phyloP scores from a whole-genome alignment of 2,888 invertebrate species.

The Pheosia gnoma region DNA sequence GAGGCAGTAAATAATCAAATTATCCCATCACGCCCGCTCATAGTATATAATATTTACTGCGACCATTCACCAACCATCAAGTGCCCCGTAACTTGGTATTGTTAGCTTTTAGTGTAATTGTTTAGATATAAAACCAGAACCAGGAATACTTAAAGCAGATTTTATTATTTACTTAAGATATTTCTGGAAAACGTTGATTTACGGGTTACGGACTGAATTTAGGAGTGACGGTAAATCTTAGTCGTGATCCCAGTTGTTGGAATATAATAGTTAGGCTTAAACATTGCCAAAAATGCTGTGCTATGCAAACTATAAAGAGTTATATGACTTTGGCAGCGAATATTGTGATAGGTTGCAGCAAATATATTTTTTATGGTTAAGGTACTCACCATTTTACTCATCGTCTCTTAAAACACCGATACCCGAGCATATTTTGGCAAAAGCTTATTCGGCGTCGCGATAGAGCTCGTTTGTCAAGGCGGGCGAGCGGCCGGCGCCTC shows the following conservation, averaged over 20 bases:
- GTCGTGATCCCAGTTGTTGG: too few species aligned
- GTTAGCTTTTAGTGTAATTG: slow-evolving; percentile 30
- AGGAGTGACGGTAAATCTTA: not conserved
- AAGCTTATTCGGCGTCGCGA: slow-evolving; percentile 58
- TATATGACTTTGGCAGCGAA: too few species aligned
- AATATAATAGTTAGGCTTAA: too few species aligned
- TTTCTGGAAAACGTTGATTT: not conserved
- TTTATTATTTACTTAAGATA: slow-evolving; percentile 13
- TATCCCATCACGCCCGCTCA: slow-evolving; percentile 28
- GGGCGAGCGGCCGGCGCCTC: slow-evolving; percentile 49
- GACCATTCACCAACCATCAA: slow-evolving; percentile 26
- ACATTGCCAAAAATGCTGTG: too few species aligned
- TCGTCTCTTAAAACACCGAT: not conserved
- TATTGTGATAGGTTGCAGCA: too few species aligned
- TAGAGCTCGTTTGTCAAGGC: slow-evolving; percentile 66
- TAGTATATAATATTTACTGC: slow-evolving; percentile 31
- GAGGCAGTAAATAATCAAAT: slow-evolving; percentile 32
- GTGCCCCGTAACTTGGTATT: slow-evolving; percentile 26
- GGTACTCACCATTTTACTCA: not conserved
- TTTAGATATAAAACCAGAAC: slow-evolving; percentile 26
- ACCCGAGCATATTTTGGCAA: slow-evolving; percentile 16
- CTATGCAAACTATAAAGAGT: too few species aligned
- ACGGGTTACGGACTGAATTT: not conserved
- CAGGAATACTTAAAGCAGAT: slow-evolving; percentile 13
- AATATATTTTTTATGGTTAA: too few species aligned